These are phyloP conservation scores for Enteromius unitaeniatus DNA, from an alignment of 2,797 vertebrate species.

Conservation along the genomic window DNA sequence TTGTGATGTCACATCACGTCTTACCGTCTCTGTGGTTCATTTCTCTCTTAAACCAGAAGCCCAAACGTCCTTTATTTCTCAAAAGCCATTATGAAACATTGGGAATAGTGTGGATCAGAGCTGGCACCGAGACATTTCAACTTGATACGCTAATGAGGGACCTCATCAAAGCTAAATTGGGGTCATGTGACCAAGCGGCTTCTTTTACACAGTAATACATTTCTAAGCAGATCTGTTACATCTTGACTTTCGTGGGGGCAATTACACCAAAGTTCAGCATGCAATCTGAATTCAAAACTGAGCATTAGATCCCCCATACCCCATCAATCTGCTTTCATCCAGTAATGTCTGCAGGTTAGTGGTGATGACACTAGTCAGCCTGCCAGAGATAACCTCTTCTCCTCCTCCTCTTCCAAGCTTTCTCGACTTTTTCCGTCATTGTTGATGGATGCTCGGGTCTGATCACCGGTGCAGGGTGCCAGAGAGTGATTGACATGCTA, in stretches of 20 bases:
- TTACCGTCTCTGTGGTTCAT: neutral
- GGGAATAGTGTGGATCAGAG: neutral
- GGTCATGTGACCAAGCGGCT: neutral
- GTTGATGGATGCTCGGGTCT: conserved; percentile 45
- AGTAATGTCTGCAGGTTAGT: conserved; percentile 30
- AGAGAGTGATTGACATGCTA: conserved; percentile 44
- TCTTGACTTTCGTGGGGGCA: conserved; percentile 1
- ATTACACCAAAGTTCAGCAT: conserved; percentile 37
- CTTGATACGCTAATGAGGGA: neutral
- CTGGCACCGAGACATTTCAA: neutral
- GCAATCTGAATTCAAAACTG: conserved; percentile 12
- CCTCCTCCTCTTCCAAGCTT: conserved; percentile 7
- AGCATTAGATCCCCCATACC: neutral
- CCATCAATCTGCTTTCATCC: conserved; percentile 19
- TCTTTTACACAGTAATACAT: conserved; percentile 3
- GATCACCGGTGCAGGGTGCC: conserved; percentile 32
- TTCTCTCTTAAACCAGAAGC: conserved; percentile 10
- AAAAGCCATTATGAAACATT: neutral
- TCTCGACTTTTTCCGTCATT: neutral
- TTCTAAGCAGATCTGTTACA: conserved; percentile 32
- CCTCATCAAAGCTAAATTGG: conserved; percentile 29
- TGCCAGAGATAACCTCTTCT: conserved; percentile 17
- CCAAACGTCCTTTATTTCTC: neutral
- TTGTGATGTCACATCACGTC: neutral
- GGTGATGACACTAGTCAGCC: neutral